phyloP scores from a whole-genome alignment of 2,888 invertebrate species.

The Luffia ferchaultella region DNA sequence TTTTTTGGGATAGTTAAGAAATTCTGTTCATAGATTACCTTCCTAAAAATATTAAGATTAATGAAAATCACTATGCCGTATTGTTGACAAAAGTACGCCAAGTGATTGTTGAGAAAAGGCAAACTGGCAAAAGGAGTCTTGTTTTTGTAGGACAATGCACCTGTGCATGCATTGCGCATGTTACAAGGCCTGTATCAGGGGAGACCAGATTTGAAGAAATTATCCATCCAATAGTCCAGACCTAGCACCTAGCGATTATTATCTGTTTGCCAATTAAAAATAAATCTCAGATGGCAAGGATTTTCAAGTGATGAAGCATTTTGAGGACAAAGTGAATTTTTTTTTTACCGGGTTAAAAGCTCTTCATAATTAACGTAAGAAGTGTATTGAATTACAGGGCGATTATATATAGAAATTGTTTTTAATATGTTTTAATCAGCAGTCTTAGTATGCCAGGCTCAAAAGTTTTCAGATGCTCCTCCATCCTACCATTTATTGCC shows the following conservation, averaged over 20 bases:
- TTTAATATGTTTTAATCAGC: slow-evolving; percentile 4
- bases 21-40: slow-evolving; percentile 8
- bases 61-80: slow-evolving; percentile 8
- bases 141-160: slow-evolving; percentile 4
- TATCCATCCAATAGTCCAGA: slow-evolving; percentile 3
- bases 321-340: slow-evolving; percentile 1
- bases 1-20: slow-evolving; percentile 5
- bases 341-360: slow-evolving; percentile 3
- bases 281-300: slow-evolving; percentile 1
- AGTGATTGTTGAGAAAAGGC: no score
- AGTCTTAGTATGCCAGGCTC: slow-evolving; percentile 3
- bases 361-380: slow-evolving; percentile 3
- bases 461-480: no score
- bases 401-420: no score
- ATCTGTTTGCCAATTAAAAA: no score
- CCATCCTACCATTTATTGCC: no score
- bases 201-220: background rate
- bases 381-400: slow-evolving; percentile 1
- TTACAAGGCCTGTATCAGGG: slow-evolving; percentile 4
- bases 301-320: slow-evolving; percentile 2
- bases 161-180: slow-evolving; percentile 6
- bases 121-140: slow-evolving; percentile 9
- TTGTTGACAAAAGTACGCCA: slow-evolving; percentile 8
- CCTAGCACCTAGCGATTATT: background rate
- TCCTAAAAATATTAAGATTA: slow-evolving; percentile 7